phyloP scores from a whole-genome alignment of 2,888 invertebrate species.

The Acanthosoma haemorrhoidale region DNA sequence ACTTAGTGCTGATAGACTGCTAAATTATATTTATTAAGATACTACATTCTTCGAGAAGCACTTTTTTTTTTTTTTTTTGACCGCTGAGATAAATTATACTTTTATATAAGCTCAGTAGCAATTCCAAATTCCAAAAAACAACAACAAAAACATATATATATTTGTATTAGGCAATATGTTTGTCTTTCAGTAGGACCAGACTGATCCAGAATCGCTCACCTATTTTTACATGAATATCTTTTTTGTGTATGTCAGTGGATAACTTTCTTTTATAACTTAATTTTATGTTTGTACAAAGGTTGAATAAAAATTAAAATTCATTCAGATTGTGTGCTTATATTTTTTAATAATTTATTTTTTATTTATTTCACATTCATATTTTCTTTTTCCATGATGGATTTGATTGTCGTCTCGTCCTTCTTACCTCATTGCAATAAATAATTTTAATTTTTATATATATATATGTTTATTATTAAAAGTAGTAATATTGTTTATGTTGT shows the following conservation, averaged over 20 bases:
- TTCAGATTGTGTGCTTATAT: background rate
- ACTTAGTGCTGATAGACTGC: background rate
- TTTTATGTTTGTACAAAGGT: slow-evolving; percentile 23
- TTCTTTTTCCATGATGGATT: background rate
- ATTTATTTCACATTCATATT: background rate
- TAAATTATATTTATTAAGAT: slow-evolving; percentile 17
- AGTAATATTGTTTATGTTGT: too few species aligned
- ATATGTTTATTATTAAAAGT: too few species aligned
- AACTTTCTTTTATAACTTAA: slow-evolving; percentile 12
- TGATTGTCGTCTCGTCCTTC: background rate
- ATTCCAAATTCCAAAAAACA: slow-evolving; percentile 20
- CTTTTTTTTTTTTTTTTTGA: background rate
- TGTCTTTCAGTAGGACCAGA: slow-evolving; percentile 31
- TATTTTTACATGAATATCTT: slow-evolving; percentile 26
- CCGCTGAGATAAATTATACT: background rate
- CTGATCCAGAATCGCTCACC: slow-evolving; percentile 28
- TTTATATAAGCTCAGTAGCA: slow-evolving; percentile 18
- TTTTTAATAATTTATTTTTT: background rate
- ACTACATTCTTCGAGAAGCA: background rate
- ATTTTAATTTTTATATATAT: too few species aligned
- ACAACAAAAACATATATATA: slow-evolving; percentile 11
- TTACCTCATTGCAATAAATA: too few species aligned
- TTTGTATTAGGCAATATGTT: slow-evolving; percentile 20
- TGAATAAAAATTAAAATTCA: slow-evolving; percentile 17
- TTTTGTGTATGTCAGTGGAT: slow-evolving; percentile 19